phyloP scores from a whole-genome alignment of 2,888 invertebrate genomes.

The Acleris emargana region DNA sequence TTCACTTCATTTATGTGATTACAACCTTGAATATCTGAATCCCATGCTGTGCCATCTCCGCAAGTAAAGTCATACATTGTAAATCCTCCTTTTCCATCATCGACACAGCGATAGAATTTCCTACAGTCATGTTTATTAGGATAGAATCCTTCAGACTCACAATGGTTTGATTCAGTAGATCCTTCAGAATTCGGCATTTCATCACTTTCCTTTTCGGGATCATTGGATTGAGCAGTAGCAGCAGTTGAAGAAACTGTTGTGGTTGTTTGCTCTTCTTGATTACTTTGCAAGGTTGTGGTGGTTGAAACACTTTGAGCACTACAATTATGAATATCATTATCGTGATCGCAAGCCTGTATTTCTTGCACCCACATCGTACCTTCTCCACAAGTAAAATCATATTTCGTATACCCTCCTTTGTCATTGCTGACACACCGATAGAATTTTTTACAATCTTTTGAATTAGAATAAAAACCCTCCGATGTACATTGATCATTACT shows the following conservation, averaged over 20 bases:
- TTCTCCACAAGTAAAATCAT: constrained; percentile 81
- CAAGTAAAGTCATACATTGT: constrained; percentile 86
- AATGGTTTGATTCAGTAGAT: constrained; percentile 54
- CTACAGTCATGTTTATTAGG: constrained; percentile 84
- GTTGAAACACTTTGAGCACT: constrained; percentile 36
- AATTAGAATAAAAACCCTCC: constrained; percentile 76
- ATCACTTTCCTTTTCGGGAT: constrained; percentile 40
- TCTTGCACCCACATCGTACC: constrained; percentile 84
- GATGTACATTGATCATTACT: constrained; percentile 55
- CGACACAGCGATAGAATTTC: constrained; percentile 87
- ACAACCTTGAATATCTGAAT: constrained; percentile 77
- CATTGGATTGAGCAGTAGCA: constrained; percentile 44
- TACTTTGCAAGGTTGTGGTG: constrained; percentile 42
- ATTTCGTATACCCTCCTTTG: constrained; percentile 73
- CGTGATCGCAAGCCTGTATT: constrained; percentile 81
- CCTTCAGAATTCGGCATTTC: constrained; percentile 34
- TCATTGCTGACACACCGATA: constrained; percentile 78
- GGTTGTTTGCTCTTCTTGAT: constrained; percentile 49
- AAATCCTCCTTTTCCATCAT: constrained; percentile 83
- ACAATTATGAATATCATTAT: constrained; percentile 70
- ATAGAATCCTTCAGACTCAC: constrained; percentile 85
- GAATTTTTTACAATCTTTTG: constrained; percentile 77
- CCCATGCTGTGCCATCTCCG: constrained; percentile 88
- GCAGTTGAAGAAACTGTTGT: constrained; percentile 44
- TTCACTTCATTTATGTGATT: constrained; percentile 69